A percentile compares a stretch with the other conserved stretches of the same genome.
These are phyloP conservation scores for Mohoua ochrocephala DNA, from an alignment of 2,113 vertebrate species.

Conservation along the genomic window DNA sequence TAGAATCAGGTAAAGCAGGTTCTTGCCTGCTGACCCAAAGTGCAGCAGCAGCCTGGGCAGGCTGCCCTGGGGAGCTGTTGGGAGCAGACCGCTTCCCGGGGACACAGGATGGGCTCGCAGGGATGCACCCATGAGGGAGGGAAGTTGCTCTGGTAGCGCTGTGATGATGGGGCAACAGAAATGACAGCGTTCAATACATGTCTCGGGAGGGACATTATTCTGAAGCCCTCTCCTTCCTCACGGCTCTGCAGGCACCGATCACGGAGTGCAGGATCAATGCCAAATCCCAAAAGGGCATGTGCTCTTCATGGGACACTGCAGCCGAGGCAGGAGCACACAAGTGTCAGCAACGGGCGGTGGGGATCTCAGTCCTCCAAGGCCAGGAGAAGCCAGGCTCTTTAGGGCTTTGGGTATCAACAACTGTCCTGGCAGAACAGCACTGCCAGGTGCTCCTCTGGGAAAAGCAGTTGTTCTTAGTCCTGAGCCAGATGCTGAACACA, in stretches of 20 bases:
- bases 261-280: neutral
- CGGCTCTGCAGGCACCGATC: neutral
- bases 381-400: neutral
- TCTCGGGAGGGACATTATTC: neutral
- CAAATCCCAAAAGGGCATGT: neutral
- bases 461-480: neutral
- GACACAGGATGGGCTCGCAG: neutral
- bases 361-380: neutral
- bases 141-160: neutral
- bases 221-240: neutral
- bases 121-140: neutral
- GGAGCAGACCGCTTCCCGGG: neutral
- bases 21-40: neutral
- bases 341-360: too few relatives aligned
- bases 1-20: neutral
- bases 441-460: neutral
- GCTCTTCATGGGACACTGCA: neutral
- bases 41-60: neutral
- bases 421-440: neutral
- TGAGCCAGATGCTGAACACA: neutral
- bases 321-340: fast-evolving
- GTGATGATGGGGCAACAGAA: neutral
- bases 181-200: neutral
- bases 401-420: fast-evolving
- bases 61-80: neutral